Conservation (phyloP, 1,140 invertebrate genomes). For the Drosophila hydei region DNA sequence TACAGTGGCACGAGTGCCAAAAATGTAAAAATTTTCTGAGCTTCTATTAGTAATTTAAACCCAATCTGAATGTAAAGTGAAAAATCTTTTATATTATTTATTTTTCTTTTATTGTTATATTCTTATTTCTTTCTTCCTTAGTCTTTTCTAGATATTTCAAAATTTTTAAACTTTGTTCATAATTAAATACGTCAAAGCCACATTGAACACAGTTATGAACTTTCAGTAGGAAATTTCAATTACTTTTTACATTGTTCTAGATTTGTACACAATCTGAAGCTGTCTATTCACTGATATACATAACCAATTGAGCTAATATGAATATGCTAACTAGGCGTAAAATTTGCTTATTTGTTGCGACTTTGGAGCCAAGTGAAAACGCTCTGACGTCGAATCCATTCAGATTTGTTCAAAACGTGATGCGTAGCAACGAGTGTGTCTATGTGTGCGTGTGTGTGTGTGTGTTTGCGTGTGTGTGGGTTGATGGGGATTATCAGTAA, state of each 20-base stretch:
- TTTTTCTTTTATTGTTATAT: too few species aligned
- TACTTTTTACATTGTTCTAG: neutral
- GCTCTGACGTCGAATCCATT: conserved; percentile 37
- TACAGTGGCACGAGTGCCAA: too few species aligned
- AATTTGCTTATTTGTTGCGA: conserved; percentile 2
- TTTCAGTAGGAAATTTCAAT: too few species aligned
- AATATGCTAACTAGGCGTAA: neutral
- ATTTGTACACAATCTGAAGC: neutral
- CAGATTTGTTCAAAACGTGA: conserved; percentile 42
- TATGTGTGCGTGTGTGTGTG: neutral
- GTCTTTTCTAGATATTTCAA: too few species aligned
- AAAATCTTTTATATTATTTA: too few species aligned
- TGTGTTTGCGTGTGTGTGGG: conserved; percentile 2
- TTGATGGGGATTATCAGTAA: conserved; percentile 25
- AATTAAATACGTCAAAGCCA: too few species aligned
- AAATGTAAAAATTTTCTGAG: too few species aligned
- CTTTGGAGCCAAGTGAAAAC: conserved; percentile 20
- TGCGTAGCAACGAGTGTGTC: conserved; percentile 23
- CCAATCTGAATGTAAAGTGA: too few species aligned
- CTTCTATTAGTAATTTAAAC: too few species aligned
- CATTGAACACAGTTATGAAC: too few species aligned
- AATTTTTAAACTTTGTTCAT: too few species aligned
- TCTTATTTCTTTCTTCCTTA: too few species aligned
- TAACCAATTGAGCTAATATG: neutral
- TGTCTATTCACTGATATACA: neutral